These are phyloP conservation scores for Epicauta chinensis DNA, from an alignment of 1,140 invertebrate genomes.

Conservation along the genomic window DNA sequence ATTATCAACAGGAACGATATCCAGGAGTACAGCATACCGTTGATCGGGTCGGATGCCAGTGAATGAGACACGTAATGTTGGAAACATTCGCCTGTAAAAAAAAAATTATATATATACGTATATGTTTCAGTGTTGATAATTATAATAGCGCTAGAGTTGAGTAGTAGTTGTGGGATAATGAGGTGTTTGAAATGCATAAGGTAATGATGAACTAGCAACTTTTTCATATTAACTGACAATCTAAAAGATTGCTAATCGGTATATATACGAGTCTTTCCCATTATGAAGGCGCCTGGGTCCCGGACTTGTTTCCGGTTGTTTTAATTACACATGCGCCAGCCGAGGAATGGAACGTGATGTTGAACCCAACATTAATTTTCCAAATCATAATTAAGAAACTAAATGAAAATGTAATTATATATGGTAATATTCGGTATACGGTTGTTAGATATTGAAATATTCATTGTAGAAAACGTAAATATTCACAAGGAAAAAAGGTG, in stretches of 20 bases:
- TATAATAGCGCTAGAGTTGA: not conserved
- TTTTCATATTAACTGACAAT: conserved; percentile 18
- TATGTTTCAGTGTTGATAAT: no score
- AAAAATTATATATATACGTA: no score
- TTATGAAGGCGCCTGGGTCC: conserved; percentile 23
- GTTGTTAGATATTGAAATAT: not conserved
- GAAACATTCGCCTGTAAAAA: conserved; percentile 92
- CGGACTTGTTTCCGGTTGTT: conserved; percentile 21
- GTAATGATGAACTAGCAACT: conserved; percentile 26
- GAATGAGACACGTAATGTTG: conserved; percentile 90
- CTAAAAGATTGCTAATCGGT: conserved; percentile 29
- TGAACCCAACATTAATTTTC: conserved; percentile 14
- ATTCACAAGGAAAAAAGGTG: no score
- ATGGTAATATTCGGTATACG: conserved; percentile 6
- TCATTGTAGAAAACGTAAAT: no score
- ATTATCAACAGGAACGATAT: conserved; percentile 95
- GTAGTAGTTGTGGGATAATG: conserved; percentile 17
- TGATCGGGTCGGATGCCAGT: conserved; percentile 56
- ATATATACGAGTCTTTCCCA: conserved; percentile 25
- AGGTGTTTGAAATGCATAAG: conserved; percentile 32
- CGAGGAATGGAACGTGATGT: conserved; percentile 6
- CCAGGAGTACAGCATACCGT: conserved; percentile 88
- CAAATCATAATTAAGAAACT: conserved; percentile 14
- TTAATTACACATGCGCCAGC: conserved; percentile 15
- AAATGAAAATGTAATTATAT: conserved; percentile 15